A percentile compares a stretch with the other conserved stretches of the same genome.
Conservation (phyloP, 2,888 invertebrate genomes). For the Herminia tarsipennalis region DNA sequence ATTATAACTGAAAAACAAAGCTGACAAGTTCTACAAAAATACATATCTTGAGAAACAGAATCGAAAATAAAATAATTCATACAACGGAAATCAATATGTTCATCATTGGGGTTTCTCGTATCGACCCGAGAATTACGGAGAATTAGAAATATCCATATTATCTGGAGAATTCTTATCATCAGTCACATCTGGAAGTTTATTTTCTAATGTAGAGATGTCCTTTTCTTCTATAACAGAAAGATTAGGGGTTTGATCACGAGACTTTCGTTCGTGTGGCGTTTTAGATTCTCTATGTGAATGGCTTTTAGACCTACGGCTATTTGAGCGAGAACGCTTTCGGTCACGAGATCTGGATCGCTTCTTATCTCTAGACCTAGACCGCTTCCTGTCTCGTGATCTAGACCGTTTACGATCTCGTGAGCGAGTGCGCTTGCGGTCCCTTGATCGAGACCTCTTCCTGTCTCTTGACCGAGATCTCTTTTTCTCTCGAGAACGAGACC, state of each 20-base stretch:
- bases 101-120: too few species aligned
- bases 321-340: constrained; percentile 74
- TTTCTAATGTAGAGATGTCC: constrained; percentile 50
- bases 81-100: constrained; percentile 9
- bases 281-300: constrained; percentile 74
- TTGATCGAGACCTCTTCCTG: constrained; percentile 84
- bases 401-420: constrained; percentile 81
- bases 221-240: constrained; percentile 65
- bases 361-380: constrained; percentile 78
- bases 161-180: constrained; percentile 88
- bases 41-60: background rate
- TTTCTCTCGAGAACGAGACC: constrained; percentile 72
- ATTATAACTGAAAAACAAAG: constrained; percentile 25
- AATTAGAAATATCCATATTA: constrained; percentile 93
- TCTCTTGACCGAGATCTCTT: constrained; percentile 81
- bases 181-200: constrained; percentile 61
- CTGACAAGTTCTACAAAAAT: constrained; percentile 16
- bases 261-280: constrained; percentile 69
- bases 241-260: constrained; percentile 70
- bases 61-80: constrained; percentile 2
- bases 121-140: constrained; percentile 81
- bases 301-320: constrained; percentile 75
- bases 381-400: constrained; percentile 77
- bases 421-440: constrained; percentile 85
- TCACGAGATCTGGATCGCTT: constrained; percentile 77